phyloP scores from a whole-genome alignment of 2,113 vertebrate genomes.

The Sebastes fasciatus region DNA sequence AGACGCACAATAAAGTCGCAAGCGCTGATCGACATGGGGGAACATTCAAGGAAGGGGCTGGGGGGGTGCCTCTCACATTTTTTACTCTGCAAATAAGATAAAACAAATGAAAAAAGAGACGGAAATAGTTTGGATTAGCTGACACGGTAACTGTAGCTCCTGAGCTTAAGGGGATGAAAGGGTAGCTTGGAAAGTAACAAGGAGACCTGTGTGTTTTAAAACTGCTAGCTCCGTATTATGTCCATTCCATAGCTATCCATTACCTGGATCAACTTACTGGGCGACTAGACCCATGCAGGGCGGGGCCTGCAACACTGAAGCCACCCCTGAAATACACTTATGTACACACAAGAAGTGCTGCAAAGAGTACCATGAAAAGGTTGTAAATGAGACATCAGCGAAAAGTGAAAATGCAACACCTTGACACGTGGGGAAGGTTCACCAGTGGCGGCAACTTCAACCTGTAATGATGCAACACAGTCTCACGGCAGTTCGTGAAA shows the following conservation, averaged over 20 bases:
- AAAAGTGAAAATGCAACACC: conserved; percentile 9
- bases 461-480: neutral
- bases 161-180: conserved; percentile 58
- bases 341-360: conserved; percentile 5
- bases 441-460: neutral
- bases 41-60: neutral
- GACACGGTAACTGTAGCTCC: conserved; percentile 48
- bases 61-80: too few relatives aligned
- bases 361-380: neutral
- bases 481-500: too few relatives aligned
- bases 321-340: conserved; percentile 49
- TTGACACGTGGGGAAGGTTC: neutral
- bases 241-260: conserved; percentile 74
- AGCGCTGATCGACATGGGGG: conserved; percentile 5
- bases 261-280: conserved; percentile 72
- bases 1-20: conserved; percentile 23
- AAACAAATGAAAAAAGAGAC: conserved; percentile 26
- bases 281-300: conserved; percentile 40
- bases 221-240: conserved; percentile 60
- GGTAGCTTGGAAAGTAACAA: conserved; percentile 72
- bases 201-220: conserved; percentile 69
- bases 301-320: conserved; percentile 66
- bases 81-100: conserved; percentile 16
- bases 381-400: neutral
- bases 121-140: conserved; percentile 57